These are phyloP conservation scores for Tromatobia lineatoria DNA, from an alignment of 2,888 invertebrate genomes.

Conservation along the genomic window DNA sequence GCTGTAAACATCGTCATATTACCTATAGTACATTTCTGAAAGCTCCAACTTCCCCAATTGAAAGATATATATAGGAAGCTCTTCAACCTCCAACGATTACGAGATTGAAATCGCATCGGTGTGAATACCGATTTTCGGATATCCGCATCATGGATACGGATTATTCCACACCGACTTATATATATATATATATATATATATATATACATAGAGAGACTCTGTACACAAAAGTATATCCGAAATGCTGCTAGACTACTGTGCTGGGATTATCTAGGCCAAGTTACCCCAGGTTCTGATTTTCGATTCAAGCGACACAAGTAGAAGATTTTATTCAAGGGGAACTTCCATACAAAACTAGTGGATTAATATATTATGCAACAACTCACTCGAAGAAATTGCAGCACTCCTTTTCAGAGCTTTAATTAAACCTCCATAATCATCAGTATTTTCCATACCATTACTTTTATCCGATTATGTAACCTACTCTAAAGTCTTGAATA, in stretches of 20 bases:
- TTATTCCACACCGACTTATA: not conserved
- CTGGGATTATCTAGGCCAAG: not conserved
- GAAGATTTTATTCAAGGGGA: conserved; percentile 33
- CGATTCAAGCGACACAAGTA: conserved; percentile 18
- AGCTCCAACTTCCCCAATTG: not conserved
- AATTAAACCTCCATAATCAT: too few relatives aligned
- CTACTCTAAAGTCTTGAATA: too few relatives aligned
- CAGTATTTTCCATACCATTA: too few relatives aligned
- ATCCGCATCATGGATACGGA: not conserved
- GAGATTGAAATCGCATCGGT: conserved; percentile 49
- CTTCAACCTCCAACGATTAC: conserved; percentile 30
- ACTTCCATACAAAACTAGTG: not conserved
- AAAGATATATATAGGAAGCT: conserved; percentile 13
- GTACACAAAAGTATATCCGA: not conserved
- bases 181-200: too few relatives aligned
- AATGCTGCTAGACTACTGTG: not conserved
- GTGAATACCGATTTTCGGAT: conserved; percentile 50
- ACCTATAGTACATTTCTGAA: not conserved
- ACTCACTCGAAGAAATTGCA: too few relatives aligned
- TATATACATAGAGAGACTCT: not conserved
- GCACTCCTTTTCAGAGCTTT: too few relatives aligned
- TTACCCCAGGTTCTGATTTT: conserved; percentile 23
- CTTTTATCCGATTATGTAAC: too few relatives aligned
- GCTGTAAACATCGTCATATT: too few relatives aligned
- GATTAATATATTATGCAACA: too few relatives aligned